Evolutionary conservation across 2,113 vertebrate genomes (phyloP), one percentile per base, ranked within the genome.

Genomic region (Aleadryas rufinucha): DNA sequence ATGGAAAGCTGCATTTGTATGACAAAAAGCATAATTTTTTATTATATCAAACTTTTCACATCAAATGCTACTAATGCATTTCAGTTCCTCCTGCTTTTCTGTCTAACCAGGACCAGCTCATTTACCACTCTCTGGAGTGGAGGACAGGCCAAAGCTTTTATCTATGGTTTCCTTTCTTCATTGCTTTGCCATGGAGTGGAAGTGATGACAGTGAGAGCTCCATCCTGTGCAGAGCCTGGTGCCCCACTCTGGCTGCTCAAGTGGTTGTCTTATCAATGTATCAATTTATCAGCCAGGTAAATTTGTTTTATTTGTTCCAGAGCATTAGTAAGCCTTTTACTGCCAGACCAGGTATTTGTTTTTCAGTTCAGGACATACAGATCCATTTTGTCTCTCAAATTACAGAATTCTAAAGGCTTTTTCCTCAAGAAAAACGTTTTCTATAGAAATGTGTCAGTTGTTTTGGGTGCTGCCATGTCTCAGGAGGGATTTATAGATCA

Each of bases 1-100:
- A 86, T 87, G 65, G 88, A 90, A 87, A 80, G 10, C 27, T 70
- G 74, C 78, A 65, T 93, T 97, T 95, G 75, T 88, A 86, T 86
- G 87, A 94, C 75, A 90, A 95, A 94, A 94, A 85, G 70, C 50
- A 44, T 91, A 57, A 74, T 76, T 86, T 95, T 95, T 93, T 85
- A 76, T 77, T 72, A 27, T 93, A 89, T 89, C 89, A 92, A 71
- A 82, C 70, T 95, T 90, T 85, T 96, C 82, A 95, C 81, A 61
- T 95, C 87, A 89, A 89, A 89, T 95, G 2, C 44, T 69, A 5
- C 66, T 92, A 95, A 93, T 88, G 78, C 5, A 30, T 90, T 88
- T 96, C 92, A 86, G 75, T 52, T 94, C 82, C 74, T 83, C 52
- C 68, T 80, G 50, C 81, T 91, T 82, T 60, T 94, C 77, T 93